Evolutionary conservation across 2,888 invertebrate genomes (phyloP).

Genomic region (Archips crataeganus): DNA sequence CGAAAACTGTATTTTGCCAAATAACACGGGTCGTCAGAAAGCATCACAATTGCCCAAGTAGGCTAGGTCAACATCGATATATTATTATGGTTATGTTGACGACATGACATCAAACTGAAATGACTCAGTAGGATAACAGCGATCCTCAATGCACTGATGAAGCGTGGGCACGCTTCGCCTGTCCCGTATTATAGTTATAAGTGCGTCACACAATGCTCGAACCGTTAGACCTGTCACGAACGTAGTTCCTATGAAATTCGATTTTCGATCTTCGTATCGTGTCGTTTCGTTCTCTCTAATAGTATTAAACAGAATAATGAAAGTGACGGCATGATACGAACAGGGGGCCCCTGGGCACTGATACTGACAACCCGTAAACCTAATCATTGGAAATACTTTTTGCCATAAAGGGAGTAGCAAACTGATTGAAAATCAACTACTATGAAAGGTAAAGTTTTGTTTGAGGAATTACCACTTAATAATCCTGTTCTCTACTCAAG

Average conservation of each 20-base stretch:
- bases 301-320: no score
- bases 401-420: neutral
- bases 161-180: constrained; percentile 34
- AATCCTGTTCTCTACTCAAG: neutral
- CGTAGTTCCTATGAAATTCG: neutral
- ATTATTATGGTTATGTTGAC: neutral
- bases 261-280: no score
- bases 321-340: no score
- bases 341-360: neutral
- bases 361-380: neutral
- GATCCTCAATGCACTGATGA: constrained; percentile 28
- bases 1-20: no score
- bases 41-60: neutral
- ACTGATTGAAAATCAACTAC: neutral
- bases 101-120: neutral
- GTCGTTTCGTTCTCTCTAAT: no score
- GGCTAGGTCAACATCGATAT: neutral
- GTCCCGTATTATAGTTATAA: constrained; percentile 36
- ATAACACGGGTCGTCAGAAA: neutral
- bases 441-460: neutral
- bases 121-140: constrained; percentile 2
- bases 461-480: neutral
- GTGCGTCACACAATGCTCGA: constrained; percentile 20
- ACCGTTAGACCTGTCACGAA: neutral
- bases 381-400: neutral